These are phyloP conservation scores for Heterodera schachtii DNA, from an alignment of 1,140 invertebrate genomes.

Conservation along the genomic window DNA sequence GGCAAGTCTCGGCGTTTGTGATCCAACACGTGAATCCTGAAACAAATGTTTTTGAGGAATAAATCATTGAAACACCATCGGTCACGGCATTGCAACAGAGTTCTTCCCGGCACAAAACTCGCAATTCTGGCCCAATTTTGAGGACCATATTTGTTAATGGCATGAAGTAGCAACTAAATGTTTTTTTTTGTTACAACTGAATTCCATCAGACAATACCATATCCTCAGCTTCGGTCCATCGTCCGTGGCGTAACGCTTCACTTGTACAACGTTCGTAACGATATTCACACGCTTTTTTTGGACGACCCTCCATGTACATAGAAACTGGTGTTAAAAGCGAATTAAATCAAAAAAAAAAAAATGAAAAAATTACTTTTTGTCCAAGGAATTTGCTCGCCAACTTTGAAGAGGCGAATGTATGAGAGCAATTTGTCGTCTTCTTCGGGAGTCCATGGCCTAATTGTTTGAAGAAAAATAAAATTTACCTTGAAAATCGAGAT, in stretches of 20 bases:
- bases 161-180: conserved; percentile 40
- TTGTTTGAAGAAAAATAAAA: neutral
- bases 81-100: conserved; percentile 45
- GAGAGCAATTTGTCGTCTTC: conserved; percentile 43
- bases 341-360: neutral
- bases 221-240: conserved; percentile 48
- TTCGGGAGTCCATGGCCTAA: conserved; percentile 40
- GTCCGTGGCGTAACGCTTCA: conserved; percentile 37
- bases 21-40: conserved; percentile 43
- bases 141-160: conserved; percentile 49
- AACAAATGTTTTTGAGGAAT: neutral
- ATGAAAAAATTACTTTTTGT: conserved; percentile 38
- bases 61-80: conserved; percentile 12
- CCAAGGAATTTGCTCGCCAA: conserved; percentile 50
- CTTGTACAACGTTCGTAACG: conserved; percentile 46
- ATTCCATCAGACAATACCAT: conserved; percentile 25
- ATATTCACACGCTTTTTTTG: conserved; percentile 38
- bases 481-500: conserved; percentile 7
- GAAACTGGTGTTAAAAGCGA: conserved; percentile 35
- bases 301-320: conserved; percentile 40
- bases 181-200: neutral
- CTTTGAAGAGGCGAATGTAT: conserved; percentile 36
- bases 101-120: conserved; percentile 28
- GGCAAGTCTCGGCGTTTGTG: conserved; percentile 48
- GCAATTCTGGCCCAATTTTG: conserved; percentile 49